A percentile compares a stretch with the other conserved stretches of the same genome.
Conservation (phyloP, 2,797 vertebrate species). For the Falco naumanni region DNA sequence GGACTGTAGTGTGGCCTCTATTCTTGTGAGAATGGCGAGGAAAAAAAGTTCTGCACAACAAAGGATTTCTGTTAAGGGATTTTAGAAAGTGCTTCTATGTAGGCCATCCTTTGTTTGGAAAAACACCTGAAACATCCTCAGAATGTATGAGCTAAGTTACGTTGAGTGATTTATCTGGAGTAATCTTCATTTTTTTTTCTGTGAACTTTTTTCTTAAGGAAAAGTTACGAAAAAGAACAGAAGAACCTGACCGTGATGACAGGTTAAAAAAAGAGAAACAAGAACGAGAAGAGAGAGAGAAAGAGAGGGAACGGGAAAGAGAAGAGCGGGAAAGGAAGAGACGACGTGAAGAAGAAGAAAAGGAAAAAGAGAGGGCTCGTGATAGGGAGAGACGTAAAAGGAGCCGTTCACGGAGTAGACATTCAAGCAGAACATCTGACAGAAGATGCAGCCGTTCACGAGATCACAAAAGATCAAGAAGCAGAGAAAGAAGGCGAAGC, state of each 20-base stretch:
- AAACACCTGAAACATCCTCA: not conserved
- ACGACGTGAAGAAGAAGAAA: conserved; percentile 80
- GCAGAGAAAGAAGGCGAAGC: conserved; percentile 94
- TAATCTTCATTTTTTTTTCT: not conserved
- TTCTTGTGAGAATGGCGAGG: not conserved
- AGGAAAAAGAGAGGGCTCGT: conserved; percentile 80
- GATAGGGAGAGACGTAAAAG: conserved; percentile 87
- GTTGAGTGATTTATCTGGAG: not conserved
- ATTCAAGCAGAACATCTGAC: conserved; percentile 92
- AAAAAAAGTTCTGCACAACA: not conserved
- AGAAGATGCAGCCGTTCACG: conserved; percentile 91
- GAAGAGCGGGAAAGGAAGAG: conserved; percentile 82
- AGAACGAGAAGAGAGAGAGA: conserved; percentile 85
- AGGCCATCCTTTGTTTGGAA: not conserved
- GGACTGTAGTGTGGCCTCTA: not conserved
- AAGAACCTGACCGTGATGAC: conserved; percentile 90
- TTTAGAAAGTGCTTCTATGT: not conserved
- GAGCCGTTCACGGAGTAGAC: conserved; percentile 92
- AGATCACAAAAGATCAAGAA: conserved; percentile 93
- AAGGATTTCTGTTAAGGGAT: not conserved
- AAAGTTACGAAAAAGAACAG: conserved; percentile 84
- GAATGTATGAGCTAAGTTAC: not conserved
- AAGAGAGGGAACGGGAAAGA: conserved; percentile 81
- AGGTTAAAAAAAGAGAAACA: conserved; percentile 87
- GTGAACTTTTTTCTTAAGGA: conserved; percentile 69